These are phyloP conservation scores for Sabatieria punctata DNA, from an alignment of 2,888 invertebrate genomes.

Conservation along the genomic window DNA sequence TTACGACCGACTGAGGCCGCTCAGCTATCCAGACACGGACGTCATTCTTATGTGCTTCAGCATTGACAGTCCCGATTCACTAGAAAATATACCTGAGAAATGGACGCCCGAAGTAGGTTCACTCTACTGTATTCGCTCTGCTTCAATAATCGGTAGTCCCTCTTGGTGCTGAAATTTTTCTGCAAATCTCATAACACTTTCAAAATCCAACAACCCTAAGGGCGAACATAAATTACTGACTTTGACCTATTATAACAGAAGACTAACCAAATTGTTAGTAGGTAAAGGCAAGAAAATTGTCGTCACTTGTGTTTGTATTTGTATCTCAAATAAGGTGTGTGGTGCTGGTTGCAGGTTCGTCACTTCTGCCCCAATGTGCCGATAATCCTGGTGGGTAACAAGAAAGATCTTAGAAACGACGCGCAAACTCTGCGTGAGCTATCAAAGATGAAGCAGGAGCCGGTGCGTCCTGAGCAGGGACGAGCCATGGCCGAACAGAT, in stretches of 20 bases:
- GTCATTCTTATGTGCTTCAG: slow-evolving; percentile 99
- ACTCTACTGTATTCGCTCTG: not conserved
- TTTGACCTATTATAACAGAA: too few species aligned
- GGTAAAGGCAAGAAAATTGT: not conserved
- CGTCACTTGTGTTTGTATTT: not conserved
- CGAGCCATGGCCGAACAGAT: slow-evolving; percentile 96
- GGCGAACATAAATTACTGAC: too few species aligned
- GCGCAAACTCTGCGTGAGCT: slow-evolving; percentile 40
- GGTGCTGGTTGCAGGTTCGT: slow-evolving; percentile 34
- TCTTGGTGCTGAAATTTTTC: too few species aligned
- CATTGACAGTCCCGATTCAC: slow-evolving; percentile 92
- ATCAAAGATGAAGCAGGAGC: slow-evolving; percentile 95
- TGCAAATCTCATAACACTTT: too few species aligned
- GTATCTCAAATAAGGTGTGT: not conserved
- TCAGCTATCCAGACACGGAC: slow-evolving; percentile 97
- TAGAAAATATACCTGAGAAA: slow-evolving; percentile 98
- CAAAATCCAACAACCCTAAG: too few species aligned
- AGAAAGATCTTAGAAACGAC: slow-evolving; percentile 49
- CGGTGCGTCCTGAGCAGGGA: slow-evolving; percentile 90
- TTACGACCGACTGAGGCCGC: too few species aligned
- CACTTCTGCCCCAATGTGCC: slow-evolving; percentile 99
- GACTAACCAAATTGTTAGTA: not conserved
- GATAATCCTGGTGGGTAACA: slow-evolving; percentile 95
- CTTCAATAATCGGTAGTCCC: too few species aligned
- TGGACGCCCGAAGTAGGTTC: slow-evolving; percentile 82